Percentiles rank a stretch among this genome's conserved stretches.
These are phyloP conservation scores for Micrastur ruficollis DNA, from an alignment of 2,797 vertebrate species.

Conservation along the genomic window DNA sequence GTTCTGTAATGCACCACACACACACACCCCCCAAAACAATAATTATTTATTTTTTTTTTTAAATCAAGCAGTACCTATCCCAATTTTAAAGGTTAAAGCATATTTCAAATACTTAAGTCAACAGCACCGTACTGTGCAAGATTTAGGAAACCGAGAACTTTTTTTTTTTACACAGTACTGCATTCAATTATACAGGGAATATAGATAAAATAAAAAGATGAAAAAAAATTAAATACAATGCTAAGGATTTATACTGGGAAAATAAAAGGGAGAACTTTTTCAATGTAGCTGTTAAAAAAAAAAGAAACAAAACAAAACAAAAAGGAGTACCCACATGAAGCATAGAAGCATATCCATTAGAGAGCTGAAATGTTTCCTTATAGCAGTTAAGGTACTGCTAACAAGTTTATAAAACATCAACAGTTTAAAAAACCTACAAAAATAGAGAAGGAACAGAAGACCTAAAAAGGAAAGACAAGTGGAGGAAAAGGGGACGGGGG, in stretches of 20 bases:
- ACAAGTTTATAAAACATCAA: neutral
- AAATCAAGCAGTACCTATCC: neutral
- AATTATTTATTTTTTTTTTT: neutral
- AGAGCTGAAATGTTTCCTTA: neutral
- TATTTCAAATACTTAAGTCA: neutral
- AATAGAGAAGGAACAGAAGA: neutral
- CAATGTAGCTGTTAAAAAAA: neutral
- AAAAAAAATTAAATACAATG: neutral
- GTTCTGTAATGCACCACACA: neutral
- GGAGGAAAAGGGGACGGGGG: too few species aligned
- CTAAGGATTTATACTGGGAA: neutral
- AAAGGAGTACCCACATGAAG: neutral
- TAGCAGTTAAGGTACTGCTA: neutral
- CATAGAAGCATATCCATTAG: neutral
- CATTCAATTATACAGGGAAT: neutral
- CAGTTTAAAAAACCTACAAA: neutral
- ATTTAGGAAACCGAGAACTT: neutral
- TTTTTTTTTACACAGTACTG: neutral
- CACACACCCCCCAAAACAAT: too few species aligned
- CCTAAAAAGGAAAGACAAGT: neutral
- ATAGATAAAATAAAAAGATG: neutral
- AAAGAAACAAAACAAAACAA: accelerated
- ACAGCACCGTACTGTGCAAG: neutral
- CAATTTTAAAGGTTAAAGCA: neutral
- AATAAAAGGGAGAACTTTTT: neutral